Evolutionary conservation across 2,113 vertebrate species (phyloP), one percentile per base, ranked within the genome.

Genomic region (Emydura subglobosa): DNA sequence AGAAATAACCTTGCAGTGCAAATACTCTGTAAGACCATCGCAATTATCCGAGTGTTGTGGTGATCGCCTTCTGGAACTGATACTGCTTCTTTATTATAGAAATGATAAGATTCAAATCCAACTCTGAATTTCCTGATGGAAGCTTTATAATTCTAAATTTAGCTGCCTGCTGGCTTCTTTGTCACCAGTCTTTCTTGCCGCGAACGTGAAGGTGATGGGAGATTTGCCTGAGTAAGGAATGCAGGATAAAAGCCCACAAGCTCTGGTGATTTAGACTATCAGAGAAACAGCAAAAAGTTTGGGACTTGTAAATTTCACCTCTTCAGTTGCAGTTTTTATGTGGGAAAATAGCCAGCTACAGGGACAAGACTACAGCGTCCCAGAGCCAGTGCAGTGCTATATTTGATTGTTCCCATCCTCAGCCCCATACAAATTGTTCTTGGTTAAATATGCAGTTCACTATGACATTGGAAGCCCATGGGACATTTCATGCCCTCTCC

Each of bases 61-160:
- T 96, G 96, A 87, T 61, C 94, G 94, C 89, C 80, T 42, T 59
- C 87, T 89, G 91, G 93, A 97, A 97, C 96, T 79, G 94, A 96
- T 97, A 91, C 95, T 96, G 94, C 91, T 96, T 97, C 97, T 89
- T 85, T 95, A 91, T 85, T 92, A 93, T 50, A 97, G 81, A 92
- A 65, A 85, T 59, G 97, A 98, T 97, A 98, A 97, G 95, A 98
- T 97, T 72, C 97, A 97, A 96, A 97, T 96, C 92, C 91, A 97
- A 54, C 53, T 7, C 89, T 0, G 0, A 4, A 83, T 91, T 90
- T 93, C 95, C 86, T 91, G 7, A 29, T 0, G 92, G 94, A 95
- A 97, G 94, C 39, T 91, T 54, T 96, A 83, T 89, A 95, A 89
- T 50, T 94, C 95, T 90, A 93, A 94, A 78, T 4, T 2, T 59